Evolutionary conservation across 2,888 invertebrate species (phyloP).

Genomic region (Lithophane ornitopus): DNA sequence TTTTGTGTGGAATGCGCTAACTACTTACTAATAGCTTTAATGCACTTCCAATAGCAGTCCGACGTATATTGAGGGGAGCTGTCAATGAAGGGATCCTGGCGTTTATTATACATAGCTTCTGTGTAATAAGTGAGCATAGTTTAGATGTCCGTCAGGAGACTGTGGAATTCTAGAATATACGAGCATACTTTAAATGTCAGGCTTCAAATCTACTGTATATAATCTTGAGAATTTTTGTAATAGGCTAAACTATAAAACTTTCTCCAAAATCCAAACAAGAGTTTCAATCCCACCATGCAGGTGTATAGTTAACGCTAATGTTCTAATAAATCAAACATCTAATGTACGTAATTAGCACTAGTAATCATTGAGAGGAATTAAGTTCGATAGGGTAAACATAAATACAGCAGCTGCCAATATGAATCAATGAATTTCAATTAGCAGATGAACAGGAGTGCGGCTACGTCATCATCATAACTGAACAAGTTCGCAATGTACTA

Average conservation of each 20-base stretch:
- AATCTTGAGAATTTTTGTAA: background rate
- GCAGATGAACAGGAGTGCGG: conserved; percentile 69
- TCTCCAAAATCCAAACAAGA: background rate
- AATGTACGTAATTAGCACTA: conserved; percentile 28
- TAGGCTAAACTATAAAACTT: background rate
- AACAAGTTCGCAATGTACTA: conserved; percentile 72
- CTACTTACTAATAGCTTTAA: conserved; percentile 86
- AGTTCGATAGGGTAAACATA: conserved; percentile 38
- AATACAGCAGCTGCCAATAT: conserved; percentile 35
- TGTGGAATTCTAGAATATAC: background rate
- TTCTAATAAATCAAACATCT: conserved; percentile 35
- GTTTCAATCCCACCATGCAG: background rate
- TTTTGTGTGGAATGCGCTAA: conserved; percentile 73
- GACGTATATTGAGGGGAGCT: conserved; percentile 75
- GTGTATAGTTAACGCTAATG: conserved; percentile 2
- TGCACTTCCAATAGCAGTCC: conserved; percentile 81
- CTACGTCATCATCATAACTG: conserved; percentile 65
- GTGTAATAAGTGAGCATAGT: conserved; percentile 21
- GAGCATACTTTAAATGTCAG: background rate
- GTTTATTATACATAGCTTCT: conserved; percentile 43
- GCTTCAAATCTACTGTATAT: background rate
- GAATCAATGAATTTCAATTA: conserved; percentile 79
- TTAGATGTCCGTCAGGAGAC: background rate
- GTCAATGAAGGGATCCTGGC: conserved; percentile 46
- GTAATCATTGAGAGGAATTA: conserved; percentile 35